Conservation (phyloP, 2,888 invertebrate species). For the Nineta flava region DNA sequence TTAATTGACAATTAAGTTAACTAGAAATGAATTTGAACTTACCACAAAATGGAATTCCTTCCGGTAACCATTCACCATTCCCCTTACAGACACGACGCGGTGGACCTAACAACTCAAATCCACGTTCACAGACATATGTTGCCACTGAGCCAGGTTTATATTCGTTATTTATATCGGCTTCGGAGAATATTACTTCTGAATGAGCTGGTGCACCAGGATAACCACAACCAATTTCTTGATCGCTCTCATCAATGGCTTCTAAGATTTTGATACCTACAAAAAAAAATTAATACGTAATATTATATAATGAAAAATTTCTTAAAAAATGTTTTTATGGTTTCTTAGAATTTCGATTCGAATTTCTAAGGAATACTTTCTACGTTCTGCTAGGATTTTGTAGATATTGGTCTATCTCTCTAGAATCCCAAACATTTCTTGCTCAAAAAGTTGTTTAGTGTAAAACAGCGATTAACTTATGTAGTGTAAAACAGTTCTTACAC, state of each 20-base stretch:
- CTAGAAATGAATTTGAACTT: slow-evolving; percentile 34
- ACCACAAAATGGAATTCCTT: slow-evolving; percentile 92
- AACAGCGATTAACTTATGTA: no score
- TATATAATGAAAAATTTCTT: no score
- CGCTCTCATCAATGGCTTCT: not conserved
- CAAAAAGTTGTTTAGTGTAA: no score
- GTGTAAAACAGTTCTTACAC: no score
- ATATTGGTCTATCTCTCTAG: no score
- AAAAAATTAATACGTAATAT: no score
- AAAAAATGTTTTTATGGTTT: no score
- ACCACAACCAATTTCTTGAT: slow-evolving; percentile 36
- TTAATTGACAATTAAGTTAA: no score
- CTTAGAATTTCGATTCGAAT: no score
- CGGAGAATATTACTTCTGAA: slow-evolving; percentile 62
- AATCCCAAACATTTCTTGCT: no score
- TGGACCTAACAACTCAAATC: slow-evolving; percentile 84
- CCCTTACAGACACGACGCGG: slow-evolving; percentile 56
- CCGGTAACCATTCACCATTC: slow-evolving; percentile 68
- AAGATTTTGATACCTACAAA: not conserved
- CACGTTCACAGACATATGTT: slow-evolving; percentile 72
- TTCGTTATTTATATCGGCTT: slow-evolving; percentile 37
- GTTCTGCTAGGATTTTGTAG: no score
- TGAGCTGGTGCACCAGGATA: slow-evolving; percentile 89
- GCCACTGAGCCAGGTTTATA: slow-evolving; percentile 58
- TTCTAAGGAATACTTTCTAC: no score